phyloP scores from a whole-genome alignment of 2,888 invertebrate species.

The Agrochola lychnidis region DNA sequence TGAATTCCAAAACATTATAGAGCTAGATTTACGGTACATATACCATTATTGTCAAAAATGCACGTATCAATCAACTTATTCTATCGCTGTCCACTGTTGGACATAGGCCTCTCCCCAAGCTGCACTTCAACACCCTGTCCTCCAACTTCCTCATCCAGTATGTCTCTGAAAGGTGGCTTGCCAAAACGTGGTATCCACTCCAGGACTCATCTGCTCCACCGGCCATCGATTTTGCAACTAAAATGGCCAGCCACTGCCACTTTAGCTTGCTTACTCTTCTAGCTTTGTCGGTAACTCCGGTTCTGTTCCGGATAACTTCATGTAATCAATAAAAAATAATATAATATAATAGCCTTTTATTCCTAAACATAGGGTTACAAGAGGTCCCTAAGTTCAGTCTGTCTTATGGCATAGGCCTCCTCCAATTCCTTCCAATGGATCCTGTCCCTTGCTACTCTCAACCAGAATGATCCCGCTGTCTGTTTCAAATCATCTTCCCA shows the following conservation, averaged over 20 bases:
- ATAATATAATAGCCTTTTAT: too few relatives aligned
- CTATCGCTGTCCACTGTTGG: not conserved
- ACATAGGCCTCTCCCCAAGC: not conserved
- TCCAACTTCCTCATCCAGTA: not conserved
- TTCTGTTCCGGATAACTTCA: not conserved
- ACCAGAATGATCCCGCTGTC: too few relatives aligned
- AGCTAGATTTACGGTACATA: not conserved
- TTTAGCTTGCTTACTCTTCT: not conserved
- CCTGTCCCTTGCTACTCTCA: too few relatives aligned
- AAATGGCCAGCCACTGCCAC: not conserved
- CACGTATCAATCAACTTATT: not conserved
- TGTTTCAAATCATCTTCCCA: too few relatives aligned
- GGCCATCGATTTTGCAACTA: not conserved
- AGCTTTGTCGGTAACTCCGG: not conserved
- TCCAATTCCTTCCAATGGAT: too few relatives aligned
- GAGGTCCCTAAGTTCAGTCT: too few relatives aligned
- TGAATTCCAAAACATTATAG: not conserved
- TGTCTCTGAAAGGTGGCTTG: not conserved
- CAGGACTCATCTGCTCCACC: not conserved
- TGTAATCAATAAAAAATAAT: not conserved
- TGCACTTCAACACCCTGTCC: not conserved
- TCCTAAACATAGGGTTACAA: too few relatives aligned
- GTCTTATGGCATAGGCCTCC: too few relatives aligned
- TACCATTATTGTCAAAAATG: not conserved
- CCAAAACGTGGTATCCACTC: not conserved